Evolutionary conservation across 2,797 vertebrate genomes (phyloP).

Genomic region (Manis javanica): DNA sequence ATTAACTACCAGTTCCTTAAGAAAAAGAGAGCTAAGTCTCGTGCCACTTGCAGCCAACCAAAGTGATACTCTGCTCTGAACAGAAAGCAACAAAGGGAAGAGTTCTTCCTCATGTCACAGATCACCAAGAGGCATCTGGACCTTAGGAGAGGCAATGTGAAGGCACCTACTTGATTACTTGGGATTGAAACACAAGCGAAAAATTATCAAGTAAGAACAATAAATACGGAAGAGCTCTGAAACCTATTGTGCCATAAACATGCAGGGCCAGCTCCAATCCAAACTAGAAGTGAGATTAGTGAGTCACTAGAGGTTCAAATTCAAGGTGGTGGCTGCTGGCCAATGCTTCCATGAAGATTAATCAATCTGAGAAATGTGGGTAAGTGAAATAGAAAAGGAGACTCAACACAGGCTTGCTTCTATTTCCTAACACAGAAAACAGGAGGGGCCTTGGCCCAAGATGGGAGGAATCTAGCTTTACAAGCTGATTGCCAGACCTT

Average conservation of each 20-base stretch:
- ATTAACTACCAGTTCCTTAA: not conserved
- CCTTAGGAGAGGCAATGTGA: not conserved
- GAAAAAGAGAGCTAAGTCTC: not conserved
- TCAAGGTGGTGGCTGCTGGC: not conserved
- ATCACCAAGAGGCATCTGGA: not conserved
- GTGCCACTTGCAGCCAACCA: not conserved
- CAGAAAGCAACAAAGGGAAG: not conserved
- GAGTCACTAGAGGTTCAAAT: not conserved
- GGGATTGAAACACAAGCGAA: not conserved
- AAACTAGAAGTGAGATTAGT: conserved; percentile 55
- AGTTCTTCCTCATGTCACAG: not conserved
- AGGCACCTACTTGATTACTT: not conserved
- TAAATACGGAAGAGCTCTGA: not conserved
- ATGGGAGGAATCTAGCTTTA: not conserved
- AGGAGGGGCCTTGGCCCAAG: not conserved
- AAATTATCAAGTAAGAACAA: not conserved
- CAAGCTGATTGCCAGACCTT: not conserved
- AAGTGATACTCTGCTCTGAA: conserved; percentile 8
- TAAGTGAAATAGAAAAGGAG: not conserved
- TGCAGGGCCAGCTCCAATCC: conserved; percentile 47
- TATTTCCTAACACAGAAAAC: not conserved
- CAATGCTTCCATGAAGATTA: not conserved
- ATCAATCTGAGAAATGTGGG: not conserved
- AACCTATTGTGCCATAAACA: conserved; percentile 1
- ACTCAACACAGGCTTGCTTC: not conserved